Evolutionary conservation across 1,140 invertebrate genomes (phyloP).

Genomic region (Caenorhabditis tropicalis): DNA sequence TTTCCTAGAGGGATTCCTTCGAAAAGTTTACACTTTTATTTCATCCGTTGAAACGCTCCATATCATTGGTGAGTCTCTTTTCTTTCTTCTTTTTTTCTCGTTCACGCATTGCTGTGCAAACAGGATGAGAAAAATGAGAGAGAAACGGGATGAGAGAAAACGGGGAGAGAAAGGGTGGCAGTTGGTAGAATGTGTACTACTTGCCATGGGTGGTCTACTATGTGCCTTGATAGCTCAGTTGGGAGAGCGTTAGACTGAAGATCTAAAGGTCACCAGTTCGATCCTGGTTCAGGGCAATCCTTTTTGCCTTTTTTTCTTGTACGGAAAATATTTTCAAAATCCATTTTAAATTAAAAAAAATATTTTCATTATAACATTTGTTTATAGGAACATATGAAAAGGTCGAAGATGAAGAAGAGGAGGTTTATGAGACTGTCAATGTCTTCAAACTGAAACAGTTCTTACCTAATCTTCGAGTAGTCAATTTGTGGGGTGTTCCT

Average conservation of each 20-base stretch:
- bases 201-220: neutral
- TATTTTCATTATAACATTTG: neutral
- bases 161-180: neutral
- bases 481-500: conserved; percentile 80
- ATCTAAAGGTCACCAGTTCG: conserved; percentile 63
- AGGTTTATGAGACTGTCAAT: conserved; percentile 99
- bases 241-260: conserved; percentile 66
- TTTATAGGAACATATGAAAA: conserved; percentile 92
- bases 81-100: neutral
- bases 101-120: conserved; percentile 19
- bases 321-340: neutral
- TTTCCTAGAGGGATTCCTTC: conserved; percentile 99
- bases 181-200: neutral
- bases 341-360: neutral
- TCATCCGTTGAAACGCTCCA: conserved; percentile 98
- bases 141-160: neutral
- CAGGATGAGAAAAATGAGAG: neutral
- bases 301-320: conserved; percentile 6
- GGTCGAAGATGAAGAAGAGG: conserved; percentile 92
- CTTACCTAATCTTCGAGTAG: conserved; percentile 90
- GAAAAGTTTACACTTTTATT: conserved; percentile 99
- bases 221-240: conserved; percentile 61
- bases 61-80: conserved; percentile 82
- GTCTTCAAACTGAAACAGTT: conserved; percentile 96
- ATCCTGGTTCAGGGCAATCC: conserved; percentile 54